Evolutionary conservation across 2,888 invertebrate species (phyloP), one percentile per base, ranked within the genome.

Genomic region (Antheraea yamamai): DNA sequence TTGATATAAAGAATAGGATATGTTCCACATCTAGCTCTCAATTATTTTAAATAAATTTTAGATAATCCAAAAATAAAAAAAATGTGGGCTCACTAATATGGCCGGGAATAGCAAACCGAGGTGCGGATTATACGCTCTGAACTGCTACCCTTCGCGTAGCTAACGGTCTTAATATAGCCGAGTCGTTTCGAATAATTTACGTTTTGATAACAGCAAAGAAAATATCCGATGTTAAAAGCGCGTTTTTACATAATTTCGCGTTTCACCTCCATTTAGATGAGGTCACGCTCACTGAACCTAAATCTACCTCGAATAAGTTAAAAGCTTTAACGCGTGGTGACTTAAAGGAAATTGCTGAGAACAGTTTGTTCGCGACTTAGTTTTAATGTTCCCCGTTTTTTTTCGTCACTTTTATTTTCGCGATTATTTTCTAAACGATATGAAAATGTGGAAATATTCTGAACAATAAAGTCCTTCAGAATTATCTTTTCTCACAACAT

Each of bases 281-380:
- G 77, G 78, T 78, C 80, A 77, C 77, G 80, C 78, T 79, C 80
- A 77, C 77, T 78, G 78, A 79, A 77, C 75, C 73, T 74, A 76
- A 78, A 78, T 78, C 78, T 68, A 78, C 76, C 78, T 78, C 75
- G 75, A 78, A 79, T 78, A 79, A 77, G 75, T 78, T 79, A 80
- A 80, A 74, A 76, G 76, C 76, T 72, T 73, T 74, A 73, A 73
- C 55, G 61, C 55, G 73, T 73, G 73, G 58, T 70, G 70, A 73
- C 61, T 61, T 73, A 61, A 73, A 61, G 20, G 61, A 61, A 73
- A 73, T 73, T 73, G 73, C 61, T 73, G 55, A 73, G 73, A 61
- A 39, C 61, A 61, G 20, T 61, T 70, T 61, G 73, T 58, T 55
- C 73, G 55, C 73, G 70, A 39, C 39, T 70, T 68, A 35, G 68